These are phyloP conservation scores for Jaculus jaculus DNA, from an alignment of 2,113 vertebrate genomes.

Conservation along the genomic window DNA sequence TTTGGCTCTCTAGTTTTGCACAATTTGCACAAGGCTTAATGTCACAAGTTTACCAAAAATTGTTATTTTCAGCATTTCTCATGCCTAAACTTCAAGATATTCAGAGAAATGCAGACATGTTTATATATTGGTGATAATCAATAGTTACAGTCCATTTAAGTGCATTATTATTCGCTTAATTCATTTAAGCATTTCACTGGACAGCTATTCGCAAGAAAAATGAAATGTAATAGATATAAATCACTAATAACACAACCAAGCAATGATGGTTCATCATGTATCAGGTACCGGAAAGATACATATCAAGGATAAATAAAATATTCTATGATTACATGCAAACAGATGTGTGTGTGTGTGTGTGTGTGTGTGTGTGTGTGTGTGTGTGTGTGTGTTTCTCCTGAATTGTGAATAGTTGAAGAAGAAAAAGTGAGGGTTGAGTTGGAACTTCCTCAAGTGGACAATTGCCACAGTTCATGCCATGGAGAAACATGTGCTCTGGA, in stretches of 20 bases:
- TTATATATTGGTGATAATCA: neutral
- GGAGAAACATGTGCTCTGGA: neutral
- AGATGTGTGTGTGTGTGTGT: too few species aligned
- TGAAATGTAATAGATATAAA: neutral
- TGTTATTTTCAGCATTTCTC: neutral
- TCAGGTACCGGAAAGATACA: neutral
- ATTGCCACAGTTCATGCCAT: neutral
- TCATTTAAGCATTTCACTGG: neutral
- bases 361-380: too few species aligned
- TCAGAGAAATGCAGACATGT: neutral
- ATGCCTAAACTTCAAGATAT: neutral
- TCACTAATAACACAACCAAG: neutral
- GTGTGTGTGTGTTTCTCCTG: too few species aligned
- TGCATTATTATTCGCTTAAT: neutral
- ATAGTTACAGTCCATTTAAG: neutral
- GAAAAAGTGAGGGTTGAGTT: neutral
- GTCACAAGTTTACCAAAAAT: neutral
- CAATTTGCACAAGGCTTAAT: neutral
- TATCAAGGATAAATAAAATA: neutral
- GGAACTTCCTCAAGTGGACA: neutral
- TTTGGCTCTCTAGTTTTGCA: neutral
- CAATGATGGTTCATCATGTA: neutral
- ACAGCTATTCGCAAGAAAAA: neutral
- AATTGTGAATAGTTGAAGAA: neutral
- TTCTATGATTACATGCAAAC: neutral